Base-by-base conservation (phyloP, 1,140 invertebrate genomes). In the Branchinecta lindahli region DNA sequence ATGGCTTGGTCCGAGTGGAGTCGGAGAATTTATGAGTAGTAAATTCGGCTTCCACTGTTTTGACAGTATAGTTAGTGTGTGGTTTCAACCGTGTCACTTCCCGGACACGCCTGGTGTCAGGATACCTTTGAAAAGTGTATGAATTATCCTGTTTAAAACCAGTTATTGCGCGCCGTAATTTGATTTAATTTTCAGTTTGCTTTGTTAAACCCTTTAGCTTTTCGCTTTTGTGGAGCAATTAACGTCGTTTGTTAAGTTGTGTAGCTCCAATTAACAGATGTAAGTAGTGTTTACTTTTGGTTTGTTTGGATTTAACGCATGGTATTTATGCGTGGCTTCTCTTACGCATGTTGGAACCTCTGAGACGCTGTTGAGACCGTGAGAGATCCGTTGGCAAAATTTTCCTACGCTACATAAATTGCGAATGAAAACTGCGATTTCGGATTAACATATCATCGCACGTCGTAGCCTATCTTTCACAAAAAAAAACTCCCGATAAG, bases 211-310 rank as follows among this genome's bases (percentile, higher is more conserved):
- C 10, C 15, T 69, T 67, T 18, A 44, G 52, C 52, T 18, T 18
- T 21, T 68, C 10, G 10, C 61, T 68, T 67, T 67, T 15, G 15
- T 33, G 44, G 18, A 67, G 44, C 18, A 46, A 44, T 70, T 72
- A 52, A 18, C 44, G 18, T 68, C 66, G 68, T 45, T n/a, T 67
- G 61, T 71, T 68, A 33, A 45, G 69, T 74, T 45, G 66, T 72
- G 72, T 72, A 33, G 33, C 33, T 33, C 33, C 33, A 33, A 33
- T 33, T 33, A 33, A 33, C 33, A 33, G 5, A 33, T 33, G 33
- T 33, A 33, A 33, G 33, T 33, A 33, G 33, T 33, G 33, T 33
- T 33, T 33, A 33, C 33, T 33, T 33, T 33, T 33, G 33, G 33
- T 33, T 33, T 33, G 33, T 33, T 33, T 33, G 33, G 33, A 33